Evolutionary conservation across 1,140 invertebrate species (phyloP).

Genomic region (Monochamus saltuarius): DNA sequence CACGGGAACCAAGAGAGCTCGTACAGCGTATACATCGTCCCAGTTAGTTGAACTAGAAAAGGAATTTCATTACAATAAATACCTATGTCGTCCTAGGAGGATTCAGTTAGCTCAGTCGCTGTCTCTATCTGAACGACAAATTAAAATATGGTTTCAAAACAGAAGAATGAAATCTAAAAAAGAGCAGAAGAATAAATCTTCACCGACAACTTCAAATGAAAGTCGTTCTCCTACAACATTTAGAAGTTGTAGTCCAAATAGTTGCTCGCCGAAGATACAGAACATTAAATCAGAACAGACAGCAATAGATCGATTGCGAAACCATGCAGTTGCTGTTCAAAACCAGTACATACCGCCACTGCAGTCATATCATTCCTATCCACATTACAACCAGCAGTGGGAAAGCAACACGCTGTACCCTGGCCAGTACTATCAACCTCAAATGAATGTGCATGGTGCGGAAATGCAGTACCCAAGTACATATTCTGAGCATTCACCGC

Average conservation of each 20-base stretch:
- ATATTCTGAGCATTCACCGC: background rate
- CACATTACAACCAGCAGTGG: conserved; percentile 8
- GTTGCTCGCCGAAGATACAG: background rate
- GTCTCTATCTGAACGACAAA: conserved; percentile 91
- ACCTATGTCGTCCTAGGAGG: conserved; percentile 88
- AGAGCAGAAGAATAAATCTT: conserved; percentile 38
- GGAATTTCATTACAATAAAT: conserved; percentile 95
- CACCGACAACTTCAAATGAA: background rate
- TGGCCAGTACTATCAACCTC: background rate
- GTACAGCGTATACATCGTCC: conserved; percentile 79
- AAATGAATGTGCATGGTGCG: background rate
- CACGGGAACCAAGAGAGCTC: conserved; percentile 43
- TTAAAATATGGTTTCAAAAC: conserved; percentile 98
- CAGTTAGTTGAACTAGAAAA: conserved; percentile 88
- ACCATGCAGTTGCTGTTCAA: conserved; percentile 1
- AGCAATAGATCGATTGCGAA: background rate
- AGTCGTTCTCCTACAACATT: background rate
- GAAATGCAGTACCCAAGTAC: background rate
- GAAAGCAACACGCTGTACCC: background rate
- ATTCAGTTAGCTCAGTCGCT: conserved; percentile 97
- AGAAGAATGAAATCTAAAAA: conserved; percentile 70
- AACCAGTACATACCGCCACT: conserved; percentile 2
- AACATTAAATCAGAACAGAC: conserved; percentile 7
- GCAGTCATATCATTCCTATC: background rate
- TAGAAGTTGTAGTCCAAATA: background rate